Percentiles rank a stretch among this genome's conserved stretches.
These are phyloP conservation scores for Raphicerus campestris DNA, from an alignment of 2,113 vertebrate genomes.

Conservation along the genomic window DNA sequence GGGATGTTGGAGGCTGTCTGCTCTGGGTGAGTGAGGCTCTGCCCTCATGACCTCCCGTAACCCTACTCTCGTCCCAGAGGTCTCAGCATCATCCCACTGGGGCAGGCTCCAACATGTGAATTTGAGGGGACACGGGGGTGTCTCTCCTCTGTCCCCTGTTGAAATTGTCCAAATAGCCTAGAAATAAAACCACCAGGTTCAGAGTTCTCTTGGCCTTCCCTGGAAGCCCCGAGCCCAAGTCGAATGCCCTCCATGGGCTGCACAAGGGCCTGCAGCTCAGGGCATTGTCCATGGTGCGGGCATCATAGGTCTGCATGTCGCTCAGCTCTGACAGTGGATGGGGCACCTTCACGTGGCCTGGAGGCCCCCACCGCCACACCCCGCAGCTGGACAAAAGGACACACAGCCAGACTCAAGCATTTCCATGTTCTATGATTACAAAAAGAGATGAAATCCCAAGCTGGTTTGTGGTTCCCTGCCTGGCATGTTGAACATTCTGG, in stretches of 20 bases:
- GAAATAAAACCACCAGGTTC: background rate
- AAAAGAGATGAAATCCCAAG: background rate
- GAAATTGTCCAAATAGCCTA: background rate
- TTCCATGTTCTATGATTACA: background rate
- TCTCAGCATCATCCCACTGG: fast-evolving
- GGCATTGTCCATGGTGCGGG: fast-evolving
- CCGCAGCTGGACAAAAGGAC: background rate
- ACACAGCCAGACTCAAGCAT: too few species aligned
- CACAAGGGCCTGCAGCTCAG: background rate
- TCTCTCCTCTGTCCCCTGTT: background rate
- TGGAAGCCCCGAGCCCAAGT: fast-evolving
- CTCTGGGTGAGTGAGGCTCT: background rate
- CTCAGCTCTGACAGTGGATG: background rate
- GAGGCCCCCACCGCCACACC: background rate
- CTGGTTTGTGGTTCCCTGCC: background rate
- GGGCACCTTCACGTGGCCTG: background rate
- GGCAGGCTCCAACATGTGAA: background rate
- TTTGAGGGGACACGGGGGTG: fast-evolving
- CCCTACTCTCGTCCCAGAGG: background rate
- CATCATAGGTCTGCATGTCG: fast-evolving
- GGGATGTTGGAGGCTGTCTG: background rate
- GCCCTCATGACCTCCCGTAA: background rate
- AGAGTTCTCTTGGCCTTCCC: background rate
- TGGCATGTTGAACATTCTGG: background rate
- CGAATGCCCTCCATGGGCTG: fast-evolving